Percentiles rank a stretch among this genome's conserved stretches.
These are phyloP conservation scores for Ferdinandea cuprea DNA, from an alignment of 2,888 invertebrate species.

Conservation along the genomic window DNA sequence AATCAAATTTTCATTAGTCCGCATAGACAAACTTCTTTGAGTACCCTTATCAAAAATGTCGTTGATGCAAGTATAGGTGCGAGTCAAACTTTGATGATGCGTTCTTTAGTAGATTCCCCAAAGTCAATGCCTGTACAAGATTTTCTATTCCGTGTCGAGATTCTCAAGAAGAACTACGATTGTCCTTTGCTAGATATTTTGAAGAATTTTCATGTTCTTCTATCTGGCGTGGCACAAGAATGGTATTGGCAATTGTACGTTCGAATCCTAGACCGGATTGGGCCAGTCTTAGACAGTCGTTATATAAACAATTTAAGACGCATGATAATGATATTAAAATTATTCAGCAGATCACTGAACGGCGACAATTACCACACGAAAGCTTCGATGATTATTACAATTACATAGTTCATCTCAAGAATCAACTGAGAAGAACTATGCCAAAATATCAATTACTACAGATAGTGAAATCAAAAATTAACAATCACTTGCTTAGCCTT, in stretches of 20 bases:
- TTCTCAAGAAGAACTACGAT: slow-evolving; percentile 2
- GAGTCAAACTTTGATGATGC: background rate
- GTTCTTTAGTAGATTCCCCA: background rate
- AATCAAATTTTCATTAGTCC: background rate
- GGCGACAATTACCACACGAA: no score
- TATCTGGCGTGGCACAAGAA: no score
- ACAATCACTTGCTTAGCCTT: no score
- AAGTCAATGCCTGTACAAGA: slow-evolving; percentile 10
- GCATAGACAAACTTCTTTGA: background rate
- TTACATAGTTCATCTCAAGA: background rate
- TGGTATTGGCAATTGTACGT: no score
- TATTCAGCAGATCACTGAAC: background rate
- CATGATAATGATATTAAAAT: slow-evolving; percentile 24
- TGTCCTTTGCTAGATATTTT: no score
- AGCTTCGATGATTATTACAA: no score
- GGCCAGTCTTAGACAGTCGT: no score
- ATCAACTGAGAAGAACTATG: slow-evolving; percentile 15
- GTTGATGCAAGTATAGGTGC: background rate
- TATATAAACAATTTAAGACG: no score
- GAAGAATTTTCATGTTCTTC: no score
- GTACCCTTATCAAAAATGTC: background rate
- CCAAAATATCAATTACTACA: no score
- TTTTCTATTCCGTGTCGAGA: slow-evolving; percentile 32
- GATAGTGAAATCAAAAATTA: no score
- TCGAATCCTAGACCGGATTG: slow-evolving; percentile 15